Evolutionary conservation across 2,797 vertebrate genomes (phyloP).

Genomic region (Onychomys arenicola): DNA sequence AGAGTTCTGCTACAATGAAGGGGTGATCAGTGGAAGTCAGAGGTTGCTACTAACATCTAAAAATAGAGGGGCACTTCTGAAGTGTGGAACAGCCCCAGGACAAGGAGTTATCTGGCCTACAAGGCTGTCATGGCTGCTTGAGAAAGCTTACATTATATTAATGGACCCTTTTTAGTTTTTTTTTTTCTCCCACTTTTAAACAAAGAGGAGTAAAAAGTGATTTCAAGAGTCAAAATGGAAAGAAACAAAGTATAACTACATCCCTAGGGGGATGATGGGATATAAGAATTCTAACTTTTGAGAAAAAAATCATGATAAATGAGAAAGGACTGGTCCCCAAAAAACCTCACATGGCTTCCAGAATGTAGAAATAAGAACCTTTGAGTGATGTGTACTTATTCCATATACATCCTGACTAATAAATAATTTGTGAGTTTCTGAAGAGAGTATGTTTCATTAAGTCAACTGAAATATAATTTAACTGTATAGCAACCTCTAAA

Average conservation of each 20-base stretch:
- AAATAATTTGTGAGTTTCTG: background rate
- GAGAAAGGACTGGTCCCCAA: background rate
- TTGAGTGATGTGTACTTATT: conserved; percentile 9
- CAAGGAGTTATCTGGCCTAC: background rate
- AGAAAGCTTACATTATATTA: conserved; percentile 39
- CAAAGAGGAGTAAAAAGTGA: background rate
- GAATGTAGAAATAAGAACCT: conserved; percentile 12
- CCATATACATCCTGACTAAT: background rate
- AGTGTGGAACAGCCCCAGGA: background rate
- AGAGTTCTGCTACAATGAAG: background rate
- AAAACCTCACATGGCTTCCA: background rate
- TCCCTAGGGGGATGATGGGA: background rate
- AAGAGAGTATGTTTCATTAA: background rate
- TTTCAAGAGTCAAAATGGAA: conserved; percentile 21
- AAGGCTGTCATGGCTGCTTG: background rate
- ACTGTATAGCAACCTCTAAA: conserved; percentile 18
- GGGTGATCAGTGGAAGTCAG: background rate
- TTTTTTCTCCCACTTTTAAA: conserved; percentile 24
- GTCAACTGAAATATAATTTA: conserved; percentile 20
- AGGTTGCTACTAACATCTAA: background rate
- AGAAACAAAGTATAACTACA: background rate
- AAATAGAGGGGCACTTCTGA: background rate
- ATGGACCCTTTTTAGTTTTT: background rate
- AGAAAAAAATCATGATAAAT: conserved; percentile 45
- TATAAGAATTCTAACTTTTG: conserved; percentile 13